Base-by-base conservation (phyloP, 2,888 invertebrate species). In the Papilio elwesi region DNA sequence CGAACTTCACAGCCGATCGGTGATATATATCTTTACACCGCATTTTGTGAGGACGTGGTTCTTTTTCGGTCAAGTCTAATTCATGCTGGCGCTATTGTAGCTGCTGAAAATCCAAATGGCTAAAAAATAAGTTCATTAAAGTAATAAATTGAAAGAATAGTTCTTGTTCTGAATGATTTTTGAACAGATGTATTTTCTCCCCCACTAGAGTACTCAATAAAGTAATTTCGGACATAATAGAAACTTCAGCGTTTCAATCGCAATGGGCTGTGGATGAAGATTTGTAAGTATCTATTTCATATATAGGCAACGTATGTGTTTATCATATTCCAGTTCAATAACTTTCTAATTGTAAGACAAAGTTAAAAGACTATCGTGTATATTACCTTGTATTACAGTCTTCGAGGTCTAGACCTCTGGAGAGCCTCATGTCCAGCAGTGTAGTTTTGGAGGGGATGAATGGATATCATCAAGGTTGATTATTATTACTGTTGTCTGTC, bases 171-270 rank as follows among this genome's bases (percentile, higher is more conserved):
- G n/a, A 3, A 13, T 38, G 8, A 38, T 57, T 57, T 36, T 57
- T 57, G 57, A 57, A 10, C 57, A 57, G 5, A 26, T 59, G 51
- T 51, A 38, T 59, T 38, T 59, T 59, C 38, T 59, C 57, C 12
- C 38, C n/a, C 12, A 38, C 13, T 59, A 59, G 59, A 38, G 59
- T 59, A 38, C 59, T 59, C 26, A 38, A 36, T 59, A 59, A 59
- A 59, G 59, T 59, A 9, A 59, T 59, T 38, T 59, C 59, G 59
- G 59, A 59, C 38, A 59, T 59, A 59, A 59, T 59, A 38, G 59
- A 59, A 38, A 38, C 59, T 8, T 59, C 59, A 5, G 59, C 59
- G 38, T 59, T 59, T 59, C 59, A 59, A 38, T 38, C 59, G 38
- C 59, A 59, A 8, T 59, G 59, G 59, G 59, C 59, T 1, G n/a